These are phyloP conservation scores for Tipula helvola DNA, from an alignment of 2,888 invertebrate genomes.

Conservation along the genomic window DNA sequence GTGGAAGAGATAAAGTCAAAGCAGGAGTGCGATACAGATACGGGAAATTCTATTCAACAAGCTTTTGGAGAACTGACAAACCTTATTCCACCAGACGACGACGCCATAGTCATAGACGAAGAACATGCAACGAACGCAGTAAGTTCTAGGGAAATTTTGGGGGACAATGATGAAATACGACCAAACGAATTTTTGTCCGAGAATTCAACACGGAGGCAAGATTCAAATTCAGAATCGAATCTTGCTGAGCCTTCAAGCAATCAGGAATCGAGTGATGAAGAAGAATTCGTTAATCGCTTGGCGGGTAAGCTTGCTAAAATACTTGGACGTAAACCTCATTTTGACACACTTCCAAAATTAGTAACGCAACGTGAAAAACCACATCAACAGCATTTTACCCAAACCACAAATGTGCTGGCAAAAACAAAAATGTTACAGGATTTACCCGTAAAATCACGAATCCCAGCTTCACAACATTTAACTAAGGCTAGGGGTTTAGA, in stretches of 20 bases:
- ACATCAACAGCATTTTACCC: too few species aligned
- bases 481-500: too few species aligned
- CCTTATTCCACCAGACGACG: background rate
- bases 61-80: background rate
- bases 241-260: background rate
- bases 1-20: background rate
- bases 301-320: background rate
- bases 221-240: background rate
- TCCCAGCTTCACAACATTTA: too few species aligned
- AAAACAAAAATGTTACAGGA: too few species aligned
- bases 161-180: background rate
- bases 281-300: background rate
- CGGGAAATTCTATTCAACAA: background rate
- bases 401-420: too few species aligned
- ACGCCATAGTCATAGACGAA: background rate
- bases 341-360: too few species aligned
- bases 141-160: background rate
- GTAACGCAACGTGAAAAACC: too few species aligned
- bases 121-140: background rate
- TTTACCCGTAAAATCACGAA: too few species aligned
- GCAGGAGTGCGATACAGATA: background rate
- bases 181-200: too few species aligned
- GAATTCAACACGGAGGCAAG: background rate
- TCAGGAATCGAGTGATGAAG: background rate
- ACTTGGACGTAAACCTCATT: background rate